These are phyloP conservation scores for Gastrophysa polygoni DNA, from an alignment of 2,888 invertebrate genomes.

Conservation along the genomic window DNA sequence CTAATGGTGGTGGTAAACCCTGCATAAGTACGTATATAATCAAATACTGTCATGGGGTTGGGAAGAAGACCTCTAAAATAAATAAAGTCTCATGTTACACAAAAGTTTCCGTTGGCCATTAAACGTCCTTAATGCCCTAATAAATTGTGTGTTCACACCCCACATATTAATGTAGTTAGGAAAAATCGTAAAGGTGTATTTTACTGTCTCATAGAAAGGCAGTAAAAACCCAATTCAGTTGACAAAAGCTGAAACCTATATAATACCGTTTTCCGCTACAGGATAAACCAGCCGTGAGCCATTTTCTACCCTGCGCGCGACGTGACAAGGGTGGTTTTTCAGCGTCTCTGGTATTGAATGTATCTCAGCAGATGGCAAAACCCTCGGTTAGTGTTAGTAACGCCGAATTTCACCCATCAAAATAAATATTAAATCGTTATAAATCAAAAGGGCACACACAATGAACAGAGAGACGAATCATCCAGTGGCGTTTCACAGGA, in stretches of 20 bases:
- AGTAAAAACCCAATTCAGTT: conserved; percentile 54
- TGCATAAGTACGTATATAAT: background rate
- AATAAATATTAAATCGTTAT: conserved; percentile 62
- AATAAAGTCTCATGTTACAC: background rate
- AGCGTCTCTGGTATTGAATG: conserved; percentile 50
- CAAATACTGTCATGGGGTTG: background rate
- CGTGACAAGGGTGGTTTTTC: conserved; percentile 39
- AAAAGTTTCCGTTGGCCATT: conserved; percentile 27
- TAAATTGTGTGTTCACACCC: conserved; percentile 39
- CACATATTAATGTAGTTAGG: conserved; percentile 36
- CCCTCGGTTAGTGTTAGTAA: conserved; percentile 57
- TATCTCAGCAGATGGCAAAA: conserved; percentile 57
- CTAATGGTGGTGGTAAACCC: background rate
- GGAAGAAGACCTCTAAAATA: background rate
- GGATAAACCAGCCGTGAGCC: conserved; percentile 39
- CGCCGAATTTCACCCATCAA: conserved; percentile 62
- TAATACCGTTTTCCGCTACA: conserved; percentile 34
- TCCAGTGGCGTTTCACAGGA: conserved; percentile 37
- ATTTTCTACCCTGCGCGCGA: conserved; percentile 42
- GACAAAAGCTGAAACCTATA: conserved; percentile 46
- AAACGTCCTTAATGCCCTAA: conserved; percentile 30
- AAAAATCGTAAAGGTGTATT: conserved; percentile 39
- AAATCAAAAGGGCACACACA: conserved; percentile 54
- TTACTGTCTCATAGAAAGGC: conserved; percentile 50
- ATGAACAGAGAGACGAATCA: conserved; percentile 21